Percentiles rank a stretch among this genome's conserved stretches.
Conservation (phyloP, 1,140 invertebrate genomes). For the Leptinotarsa undecemlineata region DNA sequence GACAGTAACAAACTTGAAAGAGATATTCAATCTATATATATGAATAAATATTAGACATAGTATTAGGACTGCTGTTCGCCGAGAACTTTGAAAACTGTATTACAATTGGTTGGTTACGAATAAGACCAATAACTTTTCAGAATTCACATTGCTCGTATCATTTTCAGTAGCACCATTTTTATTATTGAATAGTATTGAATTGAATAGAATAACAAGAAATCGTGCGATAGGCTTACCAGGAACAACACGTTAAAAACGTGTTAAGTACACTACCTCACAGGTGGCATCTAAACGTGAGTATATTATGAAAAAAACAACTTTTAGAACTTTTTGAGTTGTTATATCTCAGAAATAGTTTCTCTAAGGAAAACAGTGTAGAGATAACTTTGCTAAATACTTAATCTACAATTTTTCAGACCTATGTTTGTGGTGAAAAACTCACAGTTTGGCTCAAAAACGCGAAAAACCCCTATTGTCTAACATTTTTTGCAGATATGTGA, state of each 20-base stretch:
- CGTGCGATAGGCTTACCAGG: not conserved
- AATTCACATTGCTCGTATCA: not conserved
- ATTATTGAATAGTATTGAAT: not conserved
- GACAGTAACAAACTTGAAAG: too few species aligned
- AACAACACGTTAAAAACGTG: not conserved
- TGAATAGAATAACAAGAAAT: not conserved
- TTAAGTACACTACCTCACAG: not conserved
- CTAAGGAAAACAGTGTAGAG: not conserved
- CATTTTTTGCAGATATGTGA: not conserved
- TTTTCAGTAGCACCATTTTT: not conserved
- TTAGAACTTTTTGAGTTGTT: too few species aligned
- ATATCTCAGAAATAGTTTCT: slow-evolving; percentile 7
- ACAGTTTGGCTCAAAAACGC: slow-evolving; percentile 30
- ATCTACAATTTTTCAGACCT: too few species aligned
- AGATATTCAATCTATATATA: too few species aligned
- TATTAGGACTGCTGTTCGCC: not conserved
- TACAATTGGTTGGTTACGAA: not conserved
- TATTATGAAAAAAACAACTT: too few species aligned
- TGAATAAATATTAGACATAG: not conserved
- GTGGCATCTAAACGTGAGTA: too few species aligned
- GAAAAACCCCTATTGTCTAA: slow-evolving; percentile 30
- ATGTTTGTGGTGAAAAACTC: slow-evolving; percentile 25
- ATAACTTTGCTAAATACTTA: not conserved
- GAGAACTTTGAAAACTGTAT: not conserved
- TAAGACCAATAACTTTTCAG: not conserved